phyloP scores from a whole-genome alignment of 2,888 invertebrate species.

The Colostygia pectinataria region DNA sequence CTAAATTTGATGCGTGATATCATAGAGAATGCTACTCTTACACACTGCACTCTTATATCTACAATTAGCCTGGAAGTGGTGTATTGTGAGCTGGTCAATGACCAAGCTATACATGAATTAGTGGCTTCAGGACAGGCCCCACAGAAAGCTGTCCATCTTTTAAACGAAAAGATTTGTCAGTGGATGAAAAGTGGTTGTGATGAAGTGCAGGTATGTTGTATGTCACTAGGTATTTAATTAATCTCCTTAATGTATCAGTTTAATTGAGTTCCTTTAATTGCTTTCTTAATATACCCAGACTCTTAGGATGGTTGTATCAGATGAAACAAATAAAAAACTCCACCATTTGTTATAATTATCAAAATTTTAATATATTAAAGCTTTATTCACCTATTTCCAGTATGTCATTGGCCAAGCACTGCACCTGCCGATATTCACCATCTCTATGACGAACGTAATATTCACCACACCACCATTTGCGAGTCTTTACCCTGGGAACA shows the following conservation, averaged over 20 bases:
- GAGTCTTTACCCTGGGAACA: slow-evolving; percentile 80
- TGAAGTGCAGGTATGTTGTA: slow-evolving; percentile 1
- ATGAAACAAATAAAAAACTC: no score
- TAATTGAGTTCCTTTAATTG: no score
- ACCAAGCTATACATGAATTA: slow-evolving; percentile 62
- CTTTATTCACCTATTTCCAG: slow-evolving; percentile 63
- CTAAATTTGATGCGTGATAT: slow-evolving; percentile 83
- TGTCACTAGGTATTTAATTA: not conserved
- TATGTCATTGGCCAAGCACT: slow-evolving; percentile 83
- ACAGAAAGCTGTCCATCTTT: slow-evolving; percentile 57
- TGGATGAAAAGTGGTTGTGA: slow-evolving; percentile 81
- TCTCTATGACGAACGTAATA: slow-evolving; percentile 80
- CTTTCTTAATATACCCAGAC: no score
- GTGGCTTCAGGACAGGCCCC: slow-evolving; percentile 58
- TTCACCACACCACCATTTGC: slow-evolving; percentile 85
- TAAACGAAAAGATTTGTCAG: slow-evolving; percentile 58
- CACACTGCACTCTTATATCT: slow-evolving; percentile 84
- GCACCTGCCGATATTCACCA: slow-evolving; percentile 84
- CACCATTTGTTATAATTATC: no score
- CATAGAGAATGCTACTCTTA: slow-evolving; percentile 83
- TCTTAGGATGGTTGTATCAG: no score
- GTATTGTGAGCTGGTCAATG: slow-evolving; percentile 68
- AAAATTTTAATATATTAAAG: not conserved
- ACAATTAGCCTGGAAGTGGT: slow-evolving; percentile 81
- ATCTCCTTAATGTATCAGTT: no score